Percentiles rank a stretch among this genome's conserved stretches.
phyloP scores from a whole-genome alignment of 1,140 invertebrate species.

The Trichomalopsis sarcophagae region DNA sequence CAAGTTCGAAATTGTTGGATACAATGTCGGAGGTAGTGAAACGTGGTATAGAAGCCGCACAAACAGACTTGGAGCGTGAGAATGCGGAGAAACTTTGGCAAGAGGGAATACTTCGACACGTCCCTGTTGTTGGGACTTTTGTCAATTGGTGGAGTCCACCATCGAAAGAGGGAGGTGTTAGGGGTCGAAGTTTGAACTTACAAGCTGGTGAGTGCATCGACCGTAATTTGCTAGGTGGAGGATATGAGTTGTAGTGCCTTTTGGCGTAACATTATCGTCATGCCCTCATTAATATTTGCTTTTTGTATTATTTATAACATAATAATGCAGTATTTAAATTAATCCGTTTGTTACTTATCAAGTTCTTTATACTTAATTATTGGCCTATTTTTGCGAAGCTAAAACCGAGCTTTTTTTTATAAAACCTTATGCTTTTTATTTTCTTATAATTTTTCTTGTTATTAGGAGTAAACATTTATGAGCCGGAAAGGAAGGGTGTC shows the following conservation, averaged over 20 bases:
- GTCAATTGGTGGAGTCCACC: constrained; percentile 91
- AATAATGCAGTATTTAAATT: not conserved
- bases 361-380: not conserved
- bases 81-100: constrained; percentile 93
- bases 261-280: not conserved
- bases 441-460: constrained; percentile 32
- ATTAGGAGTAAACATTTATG: constrained; percentile 36
- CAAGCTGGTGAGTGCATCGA: constrained; percentile 76
- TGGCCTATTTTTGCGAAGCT: not conserved
- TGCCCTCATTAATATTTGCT: not conserved
- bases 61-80: constrained; percentile 92
- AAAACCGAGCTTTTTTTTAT: constrained; percentile 1
- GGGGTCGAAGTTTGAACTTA: constrained; percentile 92
- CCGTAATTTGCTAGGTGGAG: not conserved
- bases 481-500: constrained; percentile 17
- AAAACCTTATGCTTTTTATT: constrained; percentile 8
- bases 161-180: constrained; percentile 83
- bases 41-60: constrained; percentile 95
- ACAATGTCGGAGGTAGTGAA: constrained; percentile 96
- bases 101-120: constrained; percentile 93
- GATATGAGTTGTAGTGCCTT: not conserved
- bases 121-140: constrained; percentile 93
- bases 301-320: not conserved
- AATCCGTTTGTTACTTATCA: not conserved
- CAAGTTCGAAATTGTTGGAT: constrained; percentile 92